phyloP scores from a whole-genome alignment of 2,888 invertebrate species.

The Cryptocephalus moraei region DNA sequence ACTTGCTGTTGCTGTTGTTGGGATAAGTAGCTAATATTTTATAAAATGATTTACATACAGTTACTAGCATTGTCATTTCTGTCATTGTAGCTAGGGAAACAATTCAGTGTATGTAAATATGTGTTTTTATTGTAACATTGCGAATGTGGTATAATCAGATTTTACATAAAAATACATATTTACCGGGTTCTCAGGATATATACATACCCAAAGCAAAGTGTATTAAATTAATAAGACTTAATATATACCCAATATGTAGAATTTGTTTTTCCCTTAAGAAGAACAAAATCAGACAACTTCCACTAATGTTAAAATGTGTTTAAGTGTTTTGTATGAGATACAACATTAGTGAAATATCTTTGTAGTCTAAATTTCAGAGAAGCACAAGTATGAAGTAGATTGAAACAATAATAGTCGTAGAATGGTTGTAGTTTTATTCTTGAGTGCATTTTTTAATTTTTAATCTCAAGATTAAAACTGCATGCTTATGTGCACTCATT shows the following conservation, averaged over 20 bases:
- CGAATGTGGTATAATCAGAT: no score
- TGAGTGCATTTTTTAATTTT: conserved; percentile 1
- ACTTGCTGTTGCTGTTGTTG: not conserved
- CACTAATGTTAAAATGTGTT: conserved; percentile 15
- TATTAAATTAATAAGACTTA: not conserved
- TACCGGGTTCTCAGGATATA: not conserved
- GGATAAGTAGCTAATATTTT: not conserved
- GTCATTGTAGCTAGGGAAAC: no score
- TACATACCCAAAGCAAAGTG: conserved; percentile 1
- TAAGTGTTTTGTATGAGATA: conserved; percentile 18
- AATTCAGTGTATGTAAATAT: no score
- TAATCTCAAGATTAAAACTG: no score
- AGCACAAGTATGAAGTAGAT: conserved; percentile 13
- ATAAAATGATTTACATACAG: no score
- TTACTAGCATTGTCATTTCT: no score
- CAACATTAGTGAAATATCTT: conserved; percentile 14
- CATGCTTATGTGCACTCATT: no score
- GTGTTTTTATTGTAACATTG: no score
- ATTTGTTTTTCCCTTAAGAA: conserved; percentile 18
- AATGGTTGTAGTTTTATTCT: not conserved
- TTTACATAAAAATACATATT: no score
- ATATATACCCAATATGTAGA: conserved; percentile 11
- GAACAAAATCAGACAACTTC: conserved; percentile 18
- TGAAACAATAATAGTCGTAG: conserved; percentile 1
- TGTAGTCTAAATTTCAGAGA: conserved; percentile 12